Percentiles rank a stretch among this genome's conserved stretches.
Evolutionary conservation across 2,888 invertebrate species (phyloP).

Genomic region (Kryphioiulus occultus): DNA sequence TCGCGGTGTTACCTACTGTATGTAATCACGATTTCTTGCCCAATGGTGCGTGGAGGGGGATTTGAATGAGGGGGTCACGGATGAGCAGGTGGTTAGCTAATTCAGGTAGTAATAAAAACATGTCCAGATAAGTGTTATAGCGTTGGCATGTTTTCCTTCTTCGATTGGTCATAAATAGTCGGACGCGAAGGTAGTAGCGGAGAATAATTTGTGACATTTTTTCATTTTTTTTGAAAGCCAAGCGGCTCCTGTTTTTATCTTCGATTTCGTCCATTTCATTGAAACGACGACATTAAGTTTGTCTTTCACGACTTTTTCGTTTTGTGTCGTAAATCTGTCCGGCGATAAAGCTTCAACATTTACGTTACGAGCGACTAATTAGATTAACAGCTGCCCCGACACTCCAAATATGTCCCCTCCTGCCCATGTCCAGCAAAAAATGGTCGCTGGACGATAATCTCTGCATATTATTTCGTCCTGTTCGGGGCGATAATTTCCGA

Average conservation of each 20-base stretch:
- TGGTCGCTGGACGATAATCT: not conserved
- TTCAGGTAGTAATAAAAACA: slow-evolving; percentile 31
- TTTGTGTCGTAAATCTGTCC: not conserved
- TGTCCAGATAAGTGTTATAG: slow-evolving; percentile 1
- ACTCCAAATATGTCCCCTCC: not conserved
- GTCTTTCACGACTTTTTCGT: slow-evolving; percentile 2
- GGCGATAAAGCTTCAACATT: slow-evolving; percentile 10
- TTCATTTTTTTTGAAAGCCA: not conserved
- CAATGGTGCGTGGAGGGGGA: slow-evolving; percentile 1
- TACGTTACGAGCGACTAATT: slow-evolving; percentile 43
- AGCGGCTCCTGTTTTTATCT: not conserved
- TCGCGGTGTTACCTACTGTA: not conserved
- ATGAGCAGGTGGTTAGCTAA: slow-evolving; percentile 30
- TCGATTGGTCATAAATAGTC: not conserved
- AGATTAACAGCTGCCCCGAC: slow-evolving; percentile 43
- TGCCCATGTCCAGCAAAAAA: not conserved
- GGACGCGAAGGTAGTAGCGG: not conserved
- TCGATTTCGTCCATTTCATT: not conserved
- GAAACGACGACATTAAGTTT: slow-evolving; percentile 1
- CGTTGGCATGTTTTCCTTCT: slow-evolving; percentile 4
- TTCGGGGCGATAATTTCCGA: not conserved
- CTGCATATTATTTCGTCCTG: not conserved
- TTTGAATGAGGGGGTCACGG: not conserved
- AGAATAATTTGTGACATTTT: not conserved
- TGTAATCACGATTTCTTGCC: slow-evolving; percentile 17